A percentile compares a stretch with the other conserved stretches of the same genome.
phyloP scores from a whole-genome alignment of 1,140 invertebrate genomes.

The Palaemon carinicauda region DNA sequence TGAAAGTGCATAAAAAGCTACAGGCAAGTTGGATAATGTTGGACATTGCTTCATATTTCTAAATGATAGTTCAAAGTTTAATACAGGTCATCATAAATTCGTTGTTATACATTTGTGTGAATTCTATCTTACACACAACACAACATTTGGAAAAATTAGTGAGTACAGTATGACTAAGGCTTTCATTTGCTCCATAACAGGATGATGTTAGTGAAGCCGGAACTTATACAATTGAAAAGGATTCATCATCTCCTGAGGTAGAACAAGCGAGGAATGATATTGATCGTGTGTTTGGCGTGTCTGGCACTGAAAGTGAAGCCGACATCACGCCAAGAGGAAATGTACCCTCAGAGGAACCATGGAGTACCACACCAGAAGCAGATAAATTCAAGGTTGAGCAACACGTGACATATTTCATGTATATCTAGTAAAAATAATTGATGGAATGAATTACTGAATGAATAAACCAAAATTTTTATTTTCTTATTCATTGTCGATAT shows the following conservation, averaged over 20 bases:
- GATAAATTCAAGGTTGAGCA: constrained; percentile 31
- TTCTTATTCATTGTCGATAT: not conserved
- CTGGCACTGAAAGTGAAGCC: constrained; percentile 56
- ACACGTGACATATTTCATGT: not conserved
- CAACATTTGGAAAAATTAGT: no score
- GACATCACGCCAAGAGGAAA: constrained; percentile 15
- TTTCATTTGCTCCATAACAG: not conserved
- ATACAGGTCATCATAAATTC: no score
- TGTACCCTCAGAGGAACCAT: constrained; percentile 14
- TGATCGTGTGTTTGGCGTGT: constrained; percentile 76
- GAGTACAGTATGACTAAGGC: no score
- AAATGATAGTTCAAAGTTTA: no score
- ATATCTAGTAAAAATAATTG: no score
- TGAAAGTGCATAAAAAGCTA: no score
- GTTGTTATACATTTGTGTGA: no score
- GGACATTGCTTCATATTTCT: no score
- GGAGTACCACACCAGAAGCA: constrained; percentile 12
- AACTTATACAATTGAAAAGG: constrained; percentile 87
- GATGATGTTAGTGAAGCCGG: constrained; percentile 82
- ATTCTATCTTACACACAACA: no score
- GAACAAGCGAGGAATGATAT: constrained; percentile 87
- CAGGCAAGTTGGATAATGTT: no score
- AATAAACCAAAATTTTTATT: not conserved
- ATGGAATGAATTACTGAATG: no score
- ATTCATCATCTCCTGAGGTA: constrained; percentile 80